phyloP scores from a whole-genome alignment of 2,797 vertebrate species.

The Amazona ochrocephala region DNA sequence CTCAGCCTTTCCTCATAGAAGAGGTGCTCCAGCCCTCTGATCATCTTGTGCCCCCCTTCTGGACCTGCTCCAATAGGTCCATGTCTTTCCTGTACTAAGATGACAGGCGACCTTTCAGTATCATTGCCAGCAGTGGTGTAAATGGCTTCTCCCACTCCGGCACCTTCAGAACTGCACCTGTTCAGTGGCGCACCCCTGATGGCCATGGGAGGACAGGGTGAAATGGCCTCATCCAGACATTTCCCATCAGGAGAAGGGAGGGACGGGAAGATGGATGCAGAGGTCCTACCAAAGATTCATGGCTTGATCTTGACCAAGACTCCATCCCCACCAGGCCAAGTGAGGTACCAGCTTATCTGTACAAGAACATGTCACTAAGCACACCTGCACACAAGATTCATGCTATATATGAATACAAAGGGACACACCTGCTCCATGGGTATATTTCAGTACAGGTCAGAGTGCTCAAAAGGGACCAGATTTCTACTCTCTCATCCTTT shows the following conservation, averaged over 20 bases:
- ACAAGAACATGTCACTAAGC: not conserved
- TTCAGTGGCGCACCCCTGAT: accelerated
- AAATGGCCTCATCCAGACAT: not conserved
- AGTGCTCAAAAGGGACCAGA: not conserved
- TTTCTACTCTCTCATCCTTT: not conserved
- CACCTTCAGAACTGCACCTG: not conserved
- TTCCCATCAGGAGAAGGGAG: not conserved
- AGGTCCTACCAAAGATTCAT: not conserved
- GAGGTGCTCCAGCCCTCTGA: not conserved
- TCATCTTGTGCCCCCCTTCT: not conserved
- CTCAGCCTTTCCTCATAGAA: not conserved
- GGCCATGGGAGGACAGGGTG: not conserved
- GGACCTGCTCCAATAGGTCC: not conserved
- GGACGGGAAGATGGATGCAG: accelerated
- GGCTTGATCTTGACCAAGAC: not conserved
- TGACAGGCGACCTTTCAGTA: not conserved
- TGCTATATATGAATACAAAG: not conserved
- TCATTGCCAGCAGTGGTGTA: not conserved
- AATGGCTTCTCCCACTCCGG: accelerated
- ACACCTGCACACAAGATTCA: accelerated
- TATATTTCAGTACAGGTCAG: not conserved
- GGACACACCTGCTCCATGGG: not conserved
- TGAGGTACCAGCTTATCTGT: not conserved
- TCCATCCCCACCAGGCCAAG: not conserved
- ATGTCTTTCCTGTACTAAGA: not conserved